Evolutionary conservation across 2,797 vertebrate species (phyloP), one percentile per base, ranked within the genome.

Genomic region (Sciurus vulgaris): DNA sequence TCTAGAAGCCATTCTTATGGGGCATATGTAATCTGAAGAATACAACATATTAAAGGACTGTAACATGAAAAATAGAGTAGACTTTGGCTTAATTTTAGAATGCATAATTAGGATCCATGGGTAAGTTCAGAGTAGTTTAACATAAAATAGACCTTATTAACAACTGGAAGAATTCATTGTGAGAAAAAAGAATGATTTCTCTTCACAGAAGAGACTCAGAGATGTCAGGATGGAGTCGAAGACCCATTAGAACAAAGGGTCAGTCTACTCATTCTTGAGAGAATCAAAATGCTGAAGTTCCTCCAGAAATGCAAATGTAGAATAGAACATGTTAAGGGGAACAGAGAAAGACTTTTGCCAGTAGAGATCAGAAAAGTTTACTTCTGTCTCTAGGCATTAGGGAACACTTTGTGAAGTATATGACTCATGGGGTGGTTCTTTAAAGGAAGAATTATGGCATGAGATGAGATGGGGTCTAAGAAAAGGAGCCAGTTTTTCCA

Each of bases 181-280:
- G 38, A 69, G 59, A 69, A 89, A 93, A 89, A 63, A 86, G 20
- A 87, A 79, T 76, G 59, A 81, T 85, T 78, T 63, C 28, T 94
- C 51, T 41, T 86, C 69, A n/a, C 35, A 86, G 26, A 18, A 93
- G 70, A 92, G 12, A 47, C 24, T 91, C 38, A 86, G 65, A 79
- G 77, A 65, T 82, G 28, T 96, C 56, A 94, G 30, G 81, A 86
- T 89, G 76, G 70, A 51, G 26, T 59, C 93, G 56, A 96, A 73
- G 56, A 78, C 74, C 14, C 93, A 1, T 47, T 54, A 79, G 41
- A 28, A 2, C 18, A 95, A 87, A 22, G 13, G 7, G 84, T 65
- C 18, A 67, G 56, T 26, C 17, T 41, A n/a, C 17, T 33, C 78
- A 6, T 92, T 91, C 74, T 95, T 38, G 72, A 70, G 73, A 85